A percentile compares a stretch with the other conserved stretches of the same genome.
Evolutionary conservation across 2,113 vertebrate genomes (phyloP).

Genomic region (Kryptolebias marmoratus): DNA sequence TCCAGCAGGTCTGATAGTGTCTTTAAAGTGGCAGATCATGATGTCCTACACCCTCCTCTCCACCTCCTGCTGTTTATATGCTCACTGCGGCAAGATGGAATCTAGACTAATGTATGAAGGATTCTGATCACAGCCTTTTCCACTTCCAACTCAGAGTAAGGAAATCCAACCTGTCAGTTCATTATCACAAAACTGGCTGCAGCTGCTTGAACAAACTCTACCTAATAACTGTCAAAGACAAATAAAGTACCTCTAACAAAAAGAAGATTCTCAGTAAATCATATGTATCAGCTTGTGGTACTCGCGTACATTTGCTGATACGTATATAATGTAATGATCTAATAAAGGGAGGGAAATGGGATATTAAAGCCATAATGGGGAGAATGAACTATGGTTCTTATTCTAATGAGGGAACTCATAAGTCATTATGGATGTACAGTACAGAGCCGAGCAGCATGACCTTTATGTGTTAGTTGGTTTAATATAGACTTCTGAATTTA

Average conservation of each 20-base stretch:
- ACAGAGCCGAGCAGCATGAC: slow-evolving; percentile 34
- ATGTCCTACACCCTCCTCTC: slow-evolving; percentile 47
- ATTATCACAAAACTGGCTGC: slow-evolving; percentile 55
- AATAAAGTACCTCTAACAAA: slow-evolving; percentile 46
- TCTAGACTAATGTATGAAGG: slow-evolving; percentile 70
- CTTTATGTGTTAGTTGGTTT: slow-evolving; percentile 24
- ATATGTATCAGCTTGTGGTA: slow-evolving; percentile 54
- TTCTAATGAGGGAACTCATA: slow-evolving; percentile 57
- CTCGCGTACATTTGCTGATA: slow-evolving; percentile 43
- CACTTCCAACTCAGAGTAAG: slow-evolving; percentile 39
- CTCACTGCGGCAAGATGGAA: slow-evolving; percentile 62
- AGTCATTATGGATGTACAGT: slow-evolving; percentile 29
- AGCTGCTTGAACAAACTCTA: slow-evolving; percentile 66
- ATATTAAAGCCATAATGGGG: slow-evolving; percentile 44
- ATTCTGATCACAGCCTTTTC: slow-evolving; percentile 52
- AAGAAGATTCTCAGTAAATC: slow-evolving; percentile 28
- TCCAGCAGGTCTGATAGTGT: slow-evolving; percentile 32
- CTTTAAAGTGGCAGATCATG: slow-evolving; percentile 55
- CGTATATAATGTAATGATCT: slow-evolving; percentile 38
- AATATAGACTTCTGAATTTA: slow-evolving; percentile 26
- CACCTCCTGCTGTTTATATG: slow-evolving; percentile 47
- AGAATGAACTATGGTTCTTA: slow-evolving; percentile 35
- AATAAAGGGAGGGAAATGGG: slow-evolving; percentile 33
- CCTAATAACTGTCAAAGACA: slow-evolving; percentile 53
- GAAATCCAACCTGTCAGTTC: slow-evolving; percentile 64